Evolutionary conservation across 1,140 invertebrate genomes (phyloP), one percentile per base, ranked within the genome.

Genomic region (Wiebesia pumilae): DNA sequence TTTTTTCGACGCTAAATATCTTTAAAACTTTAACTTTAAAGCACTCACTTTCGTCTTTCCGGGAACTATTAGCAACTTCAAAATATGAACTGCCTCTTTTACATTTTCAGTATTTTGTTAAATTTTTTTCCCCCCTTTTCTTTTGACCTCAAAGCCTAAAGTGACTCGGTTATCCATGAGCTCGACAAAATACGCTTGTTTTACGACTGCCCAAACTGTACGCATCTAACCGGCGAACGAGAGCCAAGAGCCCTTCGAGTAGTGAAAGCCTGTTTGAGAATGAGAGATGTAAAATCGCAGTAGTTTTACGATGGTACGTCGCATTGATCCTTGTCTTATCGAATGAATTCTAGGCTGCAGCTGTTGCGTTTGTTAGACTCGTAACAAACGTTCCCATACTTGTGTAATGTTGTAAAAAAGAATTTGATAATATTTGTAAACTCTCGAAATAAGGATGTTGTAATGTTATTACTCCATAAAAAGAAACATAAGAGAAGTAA

Each of bases 271-370:
- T 19, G 16, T 78, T 78, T 54, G 9, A 54, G 30, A 54, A 9
- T 78, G 47, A 33, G 40, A 24, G 19, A 69, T n/a, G n/a, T 51
- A 85, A 89, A 88, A 90, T 89, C n/a, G 65, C 80, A 81, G 62
- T 90, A 77, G 75, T 86, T 88, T 69, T 75, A 86, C 85, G 85
- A 85, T 84, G 85, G 88, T 87, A 86, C 86, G 38, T 77, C 78
- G 79, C 83, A n/a, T 84, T 69, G 58, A 58, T 35, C 40, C 35
- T 27, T 79, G 71, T 69, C 54, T 73, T 43, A 40, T 43, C 47
- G 65, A 84, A 87, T 84, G 81, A 80, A 81, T 62, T 69, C 75
- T 69, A 81, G 80, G 38, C 16, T 75, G 38, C 43, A 75, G 43
- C 40, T 21, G 71, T n/a, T 75, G 71, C 12, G 38, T 38, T 71